Evolutionary conservation across 2,113 vertebrate species (phyloP).

Genomic region (Corapipo altera): DNA sequence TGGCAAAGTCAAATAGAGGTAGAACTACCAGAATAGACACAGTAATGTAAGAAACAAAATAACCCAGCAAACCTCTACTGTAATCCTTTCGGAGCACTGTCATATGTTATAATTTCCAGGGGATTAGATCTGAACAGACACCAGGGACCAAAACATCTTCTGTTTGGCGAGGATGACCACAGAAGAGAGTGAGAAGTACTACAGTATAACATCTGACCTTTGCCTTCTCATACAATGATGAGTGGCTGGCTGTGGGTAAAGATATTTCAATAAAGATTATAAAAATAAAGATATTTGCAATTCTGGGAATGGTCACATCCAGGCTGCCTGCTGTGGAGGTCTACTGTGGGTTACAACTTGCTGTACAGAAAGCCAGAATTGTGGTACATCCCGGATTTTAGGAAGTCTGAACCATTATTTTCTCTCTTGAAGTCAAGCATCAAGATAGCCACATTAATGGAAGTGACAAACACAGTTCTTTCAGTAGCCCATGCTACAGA

Average conservation of each 20-base stretch:
- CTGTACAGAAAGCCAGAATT: background rate
- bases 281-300: accelerated
- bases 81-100: background rate
- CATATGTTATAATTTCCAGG: background rate
- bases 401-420: background rate
- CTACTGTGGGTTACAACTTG: background rate
- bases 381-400: background rate
- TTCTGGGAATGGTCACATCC: background rate
- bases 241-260: background rate
- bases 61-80: background rate
- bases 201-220: accelerated
- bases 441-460: background rate
- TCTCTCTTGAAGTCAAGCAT: background rate
- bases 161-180: background rate
- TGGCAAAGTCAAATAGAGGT: background rate
- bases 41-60: background rate
- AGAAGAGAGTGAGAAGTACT: background rate
- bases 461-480: background rate
- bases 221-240: background rate
- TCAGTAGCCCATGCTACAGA: background rate
- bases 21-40: background rate
- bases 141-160: background rate
- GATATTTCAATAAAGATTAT: background rate
- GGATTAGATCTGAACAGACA: background rate
- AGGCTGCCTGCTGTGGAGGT: background rate